Conservation (phyloP, 2,797 vertebrate species). For the Arrhamphus sclerolepis region DNA sequence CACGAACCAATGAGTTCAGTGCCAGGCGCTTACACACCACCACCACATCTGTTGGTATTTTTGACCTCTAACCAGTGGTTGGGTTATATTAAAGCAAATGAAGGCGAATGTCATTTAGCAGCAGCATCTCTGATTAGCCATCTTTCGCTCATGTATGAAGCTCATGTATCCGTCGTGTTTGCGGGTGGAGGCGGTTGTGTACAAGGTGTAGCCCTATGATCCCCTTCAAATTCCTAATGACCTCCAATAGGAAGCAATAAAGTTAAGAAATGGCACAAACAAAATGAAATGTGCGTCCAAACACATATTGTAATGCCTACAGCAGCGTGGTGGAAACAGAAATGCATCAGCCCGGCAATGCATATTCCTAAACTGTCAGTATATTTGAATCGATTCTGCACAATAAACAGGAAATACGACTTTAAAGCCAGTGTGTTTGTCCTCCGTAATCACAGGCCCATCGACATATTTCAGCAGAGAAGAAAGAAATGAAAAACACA, state of each 20-base stretch:
- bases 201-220: conserved; percentile 8
- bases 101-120: conserved; percentile 39
- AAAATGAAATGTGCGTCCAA: conserved; percentile 57
- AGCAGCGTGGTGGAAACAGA: conserved; percentile 23
- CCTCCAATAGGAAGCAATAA: conserved; percentile 50
- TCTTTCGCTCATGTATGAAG: too few species aligned
- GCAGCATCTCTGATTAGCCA: too few species aligned
- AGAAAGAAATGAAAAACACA: conserved; percentile 42
- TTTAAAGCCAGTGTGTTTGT: conserved; percentile 23
- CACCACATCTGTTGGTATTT: conserved; percentile 20
- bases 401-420: conserved; percentile 37
- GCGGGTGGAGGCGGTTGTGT: not conserved
- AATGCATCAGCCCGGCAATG: conserved; percentile 28
- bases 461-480: conserved; percentile 24
- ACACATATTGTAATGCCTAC: conserved; percentile 41
- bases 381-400: conserved; percentile 46
- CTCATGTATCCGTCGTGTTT: too few species aligned
- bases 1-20: conserved; percentile 50
- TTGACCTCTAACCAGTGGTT: conserved; percentile 4
- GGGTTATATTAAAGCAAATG: conserved; percentile 3
- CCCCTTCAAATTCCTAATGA: conserved; percentile 43
- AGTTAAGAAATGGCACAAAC: conserved; percentile 54
- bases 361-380: conserved; percentile 41
- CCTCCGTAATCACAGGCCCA: conserved; percentile 13
- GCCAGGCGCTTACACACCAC: conserved; percentile 30